Evolutionary conservation across 2,888 invertebrate genomes (phyloP).

Genomic region (Gastrophysa polygoni): DNA sequence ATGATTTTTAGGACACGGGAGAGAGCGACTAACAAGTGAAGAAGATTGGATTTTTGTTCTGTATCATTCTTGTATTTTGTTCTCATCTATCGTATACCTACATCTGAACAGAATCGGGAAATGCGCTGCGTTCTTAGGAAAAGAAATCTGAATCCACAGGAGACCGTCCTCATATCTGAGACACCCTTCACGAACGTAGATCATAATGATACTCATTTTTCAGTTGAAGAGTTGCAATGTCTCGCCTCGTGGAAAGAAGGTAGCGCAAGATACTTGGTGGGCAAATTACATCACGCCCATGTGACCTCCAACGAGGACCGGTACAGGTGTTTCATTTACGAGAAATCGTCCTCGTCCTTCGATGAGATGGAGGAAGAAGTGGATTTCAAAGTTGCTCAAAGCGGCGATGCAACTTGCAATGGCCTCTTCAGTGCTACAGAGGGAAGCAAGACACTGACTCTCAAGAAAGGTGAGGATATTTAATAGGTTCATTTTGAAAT

Average conservation of each 20-base stretch:
- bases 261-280: slow-evolving; percentile 87
- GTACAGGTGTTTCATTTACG: slow-evolving; percentile 94
- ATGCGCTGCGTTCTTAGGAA: too few relatives aligned
- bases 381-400: slow-evolving; percentile 86
- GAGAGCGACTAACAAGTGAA: too few relatives aligned
- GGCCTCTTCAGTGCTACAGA: slow-evolving; percentile 90
- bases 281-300: slow-evolving; percentile 87
- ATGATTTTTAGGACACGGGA: too few relatives aligned
- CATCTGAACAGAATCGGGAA: too few relatives aligned
- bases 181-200: too few relatives aligned
- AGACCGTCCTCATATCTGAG: too few relatives aligned
- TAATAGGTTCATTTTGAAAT: too few relatives aligned
- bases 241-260: slow-evolving; percentile 94
- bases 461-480: slow-evolving; percentile 70
- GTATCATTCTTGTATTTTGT: too few relatives aligned
- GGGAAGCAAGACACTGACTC: slow-evolving; percentile 82
- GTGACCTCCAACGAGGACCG: slow-evolving; percentile 91
- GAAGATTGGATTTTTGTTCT: too few relatives aligned
- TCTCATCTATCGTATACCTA: too few relatives aligned
- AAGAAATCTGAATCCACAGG: too few relatives aligned
- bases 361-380: slow-evolving; percentile 57
- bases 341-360: slow-evolving; percentile 68
- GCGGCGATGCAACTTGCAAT: slow-evolving; percentile 92
- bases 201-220: too few relatives aligned
- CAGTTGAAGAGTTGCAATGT: slow-evolving; percentile 91